phyloP scores from a whole-genome alignment of 2,113 vertebrate genomes.

The Phalacrocorax brasilianus region DNA sequence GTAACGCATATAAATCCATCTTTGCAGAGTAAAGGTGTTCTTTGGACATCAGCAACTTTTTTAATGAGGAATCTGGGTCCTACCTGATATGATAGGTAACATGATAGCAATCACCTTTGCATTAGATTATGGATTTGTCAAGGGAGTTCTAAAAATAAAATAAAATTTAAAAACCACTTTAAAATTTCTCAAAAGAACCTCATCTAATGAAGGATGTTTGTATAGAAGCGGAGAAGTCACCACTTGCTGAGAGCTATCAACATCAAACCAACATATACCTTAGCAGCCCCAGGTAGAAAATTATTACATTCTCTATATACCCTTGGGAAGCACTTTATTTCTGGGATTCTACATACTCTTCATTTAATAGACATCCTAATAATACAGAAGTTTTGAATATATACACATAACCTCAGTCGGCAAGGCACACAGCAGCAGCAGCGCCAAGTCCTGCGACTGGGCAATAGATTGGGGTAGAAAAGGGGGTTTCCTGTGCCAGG shows the following conservation, averaged over 20 bases:
- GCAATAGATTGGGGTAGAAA: too few relatives aligned
- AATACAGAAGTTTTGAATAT: background rate
- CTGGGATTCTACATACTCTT: background rate
- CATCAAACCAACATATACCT: background rate
- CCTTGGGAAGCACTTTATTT: background rate
- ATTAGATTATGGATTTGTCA: background rate
- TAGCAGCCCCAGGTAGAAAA: background rate
- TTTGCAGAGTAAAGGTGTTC: background rate
- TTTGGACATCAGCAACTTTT: background rate
- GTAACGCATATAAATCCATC: background rate
- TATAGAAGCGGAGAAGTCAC: background rate
- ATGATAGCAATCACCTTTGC: background rate
- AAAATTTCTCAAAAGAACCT: background rate
- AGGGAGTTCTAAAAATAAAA: background rate
- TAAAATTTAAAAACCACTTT: background rate
- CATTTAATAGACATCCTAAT: background rate
- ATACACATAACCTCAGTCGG: too few relatives aligned
- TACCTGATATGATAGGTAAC: background rate
- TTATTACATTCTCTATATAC: background rate
- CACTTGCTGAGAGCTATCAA: background rate
- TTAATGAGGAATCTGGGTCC: background rate
- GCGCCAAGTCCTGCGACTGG: too few relatives aligned
- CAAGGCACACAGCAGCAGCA: too few relatives aligned
- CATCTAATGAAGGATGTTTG: background rate
- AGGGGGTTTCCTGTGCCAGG: too few relatives aligned